Evolutionary conservation across 2,113 vertebrate species (phyloP), one percentile per base, ranked within the genome.

Genomic region (Ageneiosus marmoratus): DNA sequence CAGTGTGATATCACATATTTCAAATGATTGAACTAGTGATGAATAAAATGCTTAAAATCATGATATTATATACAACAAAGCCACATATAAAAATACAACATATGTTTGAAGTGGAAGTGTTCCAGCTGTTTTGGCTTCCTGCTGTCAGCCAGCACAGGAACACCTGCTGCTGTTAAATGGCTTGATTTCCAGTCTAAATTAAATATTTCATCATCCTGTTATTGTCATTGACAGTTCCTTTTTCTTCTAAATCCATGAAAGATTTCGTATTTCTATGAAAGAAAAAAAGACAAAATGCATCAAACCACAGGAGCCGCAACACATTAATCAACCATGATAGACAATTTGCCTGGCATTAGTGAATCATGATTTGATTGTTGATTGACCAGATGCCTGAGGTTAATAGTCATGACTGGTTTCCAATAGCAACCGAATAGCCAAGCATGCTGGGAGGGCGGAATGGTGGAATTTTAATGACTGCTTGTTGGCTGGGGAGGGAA

Each of bases 381-480:
- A 87, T 85, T 81, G 82, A 84, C 83, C 77, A 83, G 82, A 77
- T 82, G 80, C 65, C 82, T 77, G 72, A 50, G 82, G 69, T 67
- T 84, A 80, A 86, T 79, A 76, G 75, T 81, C 72, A 58, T 58
- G 77, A 80, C 62, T 74, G 80, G 80, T 85, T 70, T 87, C 85
- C 84, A 81, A 72, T 89, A 55, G 86, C 84, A 86, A 84, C 85
- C 11, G 51, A 27, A 37, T 73, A 80, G 58, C n/a, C 34, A 15
- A 18, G 80, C 67, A 53, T 29, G 53, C 83, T 63, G 83, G 67
- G 34, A 37, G 27, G 56, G 46, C 44, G 44, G 67, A 74, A 60
- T 46, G 9, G 55, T 80, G 58, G 80, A 84, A 87, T 88, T 85
- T 82, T 82, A 87, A 87, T 87, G 76, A 87, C 65, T 62, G 74